Conservation (phyloP, 2,888 invertebrate genomes). For the Caenorhabditis japonica region DNA sequence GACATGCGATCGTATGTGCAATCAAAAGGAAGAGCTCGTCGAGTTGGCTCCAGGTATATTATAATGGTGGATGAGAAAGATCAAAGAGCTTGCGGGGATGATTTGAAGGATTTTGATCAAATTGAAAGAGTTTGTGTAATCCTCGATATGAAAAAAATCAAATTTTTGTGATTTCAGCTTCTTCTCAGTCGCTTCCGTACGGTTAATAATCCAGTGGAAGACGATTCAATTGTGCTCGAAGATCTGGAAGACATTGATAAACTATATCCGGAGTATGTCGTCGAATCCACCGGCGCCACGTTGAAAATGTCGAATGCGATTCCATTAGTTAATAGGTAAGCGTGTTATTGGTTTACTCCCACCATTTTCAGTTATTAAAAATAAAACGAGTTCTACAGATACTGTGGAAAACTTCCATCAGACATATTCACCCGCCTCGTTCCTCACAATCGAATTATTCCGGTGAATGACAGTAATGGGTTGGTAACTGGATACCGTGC, state of each 20-base stretch:
- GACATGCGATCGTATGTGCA: constrained; percentile 64
- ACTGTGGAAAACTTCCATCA: constrained; percentile 96
- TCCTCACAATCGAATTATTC: constrained; percentile 80
- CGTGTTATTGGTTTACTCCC: not conserved
- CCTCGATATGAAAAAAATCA: no score
- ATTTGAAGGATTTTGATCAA: constrained; percentile 67
- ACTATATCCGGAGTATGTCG: constrained; percentile 83
- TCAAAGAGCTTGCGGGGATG: constrained; percentile 80
- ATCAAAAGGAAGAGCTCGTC: constrained; percentile 83
- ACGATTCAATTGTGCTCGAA: constrained; percentile 79
- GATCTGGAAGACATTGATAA: constrained; percentile 81
- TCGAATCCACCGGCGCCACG: constrained; percentile 79
- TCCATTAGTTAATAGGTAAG: constrained; percentile 87
- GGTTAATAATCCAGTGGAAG: constrained; percentile 63
- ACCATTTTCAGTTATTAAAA: not conserved
- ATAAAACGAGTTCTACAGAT: constrained; percentile 80
- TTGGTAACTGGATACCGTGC: constrained; percentile 82
- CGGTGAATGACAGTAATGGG: constrained; percentile 47
- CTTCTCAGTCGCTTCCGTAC: constrained; percentile 78
- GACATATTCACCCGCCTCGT: constrained; percentile 97
- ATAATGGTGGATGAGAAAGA: constrained; percentile 83
- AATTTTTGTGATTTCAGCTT: constrained; percentile 89
- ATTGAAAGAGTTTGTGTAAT: constrained; percentile 75
- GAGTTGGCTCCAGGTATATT: constrained; percentile 85
- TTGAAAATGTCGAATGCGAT: constrained; percentile 89